Base-by-base conservation (phyloP, 2,797 vertebrate genomes). In the Sebastes itinus region DNA sequence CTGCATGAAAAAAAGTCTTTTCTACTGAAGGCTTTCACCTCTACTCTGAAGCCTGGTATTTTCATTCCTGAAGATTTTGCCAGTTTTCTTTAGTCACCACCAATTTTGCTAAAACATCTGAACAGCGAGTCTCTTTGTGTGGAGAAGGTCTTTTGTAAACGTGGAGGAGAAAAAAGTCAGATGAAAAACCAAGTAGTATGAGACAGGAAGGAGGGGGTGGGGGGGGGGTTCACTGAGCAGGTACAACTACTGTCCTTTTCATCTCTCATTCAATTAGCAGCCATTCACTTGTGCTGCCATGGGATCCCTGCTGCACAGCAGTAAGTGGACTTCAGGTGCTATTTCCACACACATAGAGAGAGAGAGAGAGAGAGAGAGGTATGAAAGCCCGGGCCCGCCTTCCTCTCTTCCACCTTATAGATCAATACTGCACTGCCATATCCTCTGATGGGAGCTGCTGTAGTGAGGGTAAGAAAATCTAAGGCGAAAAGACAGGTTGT, bases 361-460 rank as follows among this genome's bases (percentile, higher is more conserved):
- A 77, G 49, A 9, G 56, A 13, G 49, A 81, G 87, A 85, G 32
- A 81, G 87, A 85, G 33, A 81, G 87, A 85, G 72, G 85, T 89
- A 87, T 92, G 81, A 94, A 93, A 92, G 84, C 87, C 75, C 7
- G 2, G 80, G 82, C 80, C 88, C 72, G 70, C 86, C 92, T 92
- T 87, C 90, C 89, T 90, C 79, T 90, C 86, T 88, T 90, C 91
- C 78, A 90, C 91, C 88, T 88, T 88, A 82, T 78, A 81, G 92
- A 94, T 94, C 94, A 93, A 95, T 95, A 94, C 87, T 64, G 84
- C 85, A 72, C 92, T 91, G 91, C 94, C 92, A 92, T 91, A 92
- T 94, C 93, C 91, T 94, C 92, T 92, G 92, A 94, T 89, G 91
- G 91, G 88, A 91, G 90, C 85, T 84, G 89, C 90, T 88, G 91